A percentile compares a stretch with the other conserved stretches of the same genome.
Evolutionary conservation across 2,888 invertebrate species (phyloP).

Genomic region (Furcula furcula): DNA sequence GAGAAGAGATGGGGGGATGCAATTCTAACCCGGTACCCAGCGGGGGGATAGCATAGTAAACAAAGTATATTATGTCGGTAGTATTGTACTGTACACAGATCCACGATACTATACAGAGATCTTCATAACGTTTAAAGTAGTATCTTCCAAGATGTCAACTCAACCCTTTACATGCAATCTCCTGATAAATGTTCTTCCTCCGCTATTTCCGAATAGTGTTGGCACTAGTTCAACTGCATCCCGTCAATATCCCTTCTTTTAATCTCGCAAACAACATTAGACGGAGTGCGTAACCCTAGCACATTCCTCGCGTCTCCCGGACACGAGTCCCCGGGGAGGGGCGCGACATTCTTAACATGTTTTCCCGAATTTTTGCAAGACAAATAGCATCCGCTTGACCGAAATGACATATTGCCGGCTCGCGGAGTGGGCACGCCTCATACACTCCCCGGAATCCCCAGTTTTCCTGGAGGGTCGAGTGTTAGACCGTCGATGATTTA

Average conservation of each 20-base stretch:
- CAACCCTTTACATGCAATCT: no score
- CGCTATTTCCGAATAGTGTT: neutral
- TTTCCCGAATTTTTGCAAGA: constrained; percentile 76
- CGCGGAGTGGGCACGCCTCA: constrained; percentile 43
- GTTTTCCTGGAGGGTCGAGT: constrained; percentile 36
- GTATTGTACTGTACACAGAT: no score
- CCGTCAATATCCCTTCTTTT: constrained; percentile 28
- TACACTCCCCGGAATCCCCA: constrained; percentile 61
- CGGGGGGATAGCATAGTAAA: no score
- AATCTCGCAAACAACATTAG: constrained; percentile 29
- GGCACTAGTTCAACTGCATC: neutral
- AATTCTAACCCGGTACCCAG: no score
- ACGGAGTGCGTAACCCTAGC: constrained; percentile 38
- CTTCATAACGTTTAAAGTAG: no score
- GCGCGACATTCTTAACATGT: constrained; percentile 64
- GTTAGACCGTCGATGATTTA: constrained; percentile 41
- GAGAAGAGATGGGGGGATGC: no score
- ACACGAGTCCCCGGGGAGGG: constrained; percentile 29
- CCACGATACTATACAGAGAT: no score
- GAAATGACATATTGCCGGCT: constrained; percentile 69
- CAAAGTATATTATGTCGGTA: no score
- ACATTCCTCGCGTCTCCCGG: constrained; percentile 35
- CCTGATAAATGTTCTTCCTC: no score
- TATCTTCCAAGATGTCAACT: no score
- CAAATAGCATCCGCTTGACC: constrained; percentile 71